phyloP scores from a whole-genome alignment of 2,113 vertebrate genomes.

The Pyrgilauda ruficollis region DNA sequence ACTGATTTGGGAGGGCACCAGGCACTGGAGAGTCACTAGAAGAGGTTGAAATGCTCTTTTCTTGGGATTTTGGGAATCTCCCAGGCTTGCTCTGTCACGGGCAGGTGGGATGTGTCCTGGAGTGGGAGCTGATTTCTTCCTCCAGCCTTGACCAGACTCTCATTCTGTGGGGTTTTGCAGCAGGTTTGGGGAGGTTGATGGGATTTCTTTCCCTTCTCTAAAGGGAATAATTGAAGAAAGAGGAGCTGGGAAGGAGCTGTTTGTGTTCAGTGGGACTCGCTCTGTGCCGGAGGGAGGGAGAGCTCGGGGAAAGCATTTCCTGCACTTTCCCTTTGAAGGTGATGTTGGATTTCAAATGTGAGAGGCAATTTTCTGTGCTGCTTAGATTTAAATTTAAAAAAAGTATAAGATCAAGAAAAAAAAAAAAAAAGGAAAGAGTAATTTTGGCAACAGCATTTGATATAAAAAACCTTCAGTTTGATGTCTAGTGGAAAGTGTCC shows the following conservation, averaged over 20 bases:
- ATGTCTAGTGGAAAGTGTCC: neutral
- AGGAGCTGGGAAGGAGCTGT: neutral
- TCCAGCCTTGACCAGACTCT: neutral
- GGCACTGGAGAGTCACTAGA: neutral
- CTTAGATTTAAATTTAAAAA: neutral
- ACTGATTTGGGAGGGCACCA: neutral
- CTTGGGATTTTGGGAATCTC: neutral
- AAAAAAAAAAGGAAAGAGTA: too few species aligned
- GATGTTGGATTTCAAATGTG: neutral
- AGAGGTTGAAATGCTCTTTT: neutral
- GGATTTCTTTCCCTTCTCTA: neutral
- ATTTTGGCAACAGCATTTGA: neutral
- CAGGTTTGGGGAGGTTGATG: neutral
- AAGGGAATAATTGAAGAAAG: neutral
- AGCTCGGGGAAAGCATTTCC: neutral
- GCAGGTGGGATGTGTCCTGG: neutral
- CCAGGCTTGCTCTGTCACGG: neutral
- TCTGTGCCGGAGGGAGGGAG: neutral
- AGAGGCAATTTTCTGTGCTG: neutral
- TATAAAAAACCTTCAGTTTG: neutral
- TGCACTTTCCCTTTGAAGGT: neutral
- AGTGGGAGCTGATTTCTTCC: neutral
- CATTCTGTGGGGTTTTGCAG: neutral
- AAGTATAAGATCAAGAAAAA: rapidly evolving
- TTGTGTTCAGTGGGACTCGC: rapidly evolving